Conservation (phyloP, 2,113 vertebrate species). For the Semicossyphus pulcher region DNA sequence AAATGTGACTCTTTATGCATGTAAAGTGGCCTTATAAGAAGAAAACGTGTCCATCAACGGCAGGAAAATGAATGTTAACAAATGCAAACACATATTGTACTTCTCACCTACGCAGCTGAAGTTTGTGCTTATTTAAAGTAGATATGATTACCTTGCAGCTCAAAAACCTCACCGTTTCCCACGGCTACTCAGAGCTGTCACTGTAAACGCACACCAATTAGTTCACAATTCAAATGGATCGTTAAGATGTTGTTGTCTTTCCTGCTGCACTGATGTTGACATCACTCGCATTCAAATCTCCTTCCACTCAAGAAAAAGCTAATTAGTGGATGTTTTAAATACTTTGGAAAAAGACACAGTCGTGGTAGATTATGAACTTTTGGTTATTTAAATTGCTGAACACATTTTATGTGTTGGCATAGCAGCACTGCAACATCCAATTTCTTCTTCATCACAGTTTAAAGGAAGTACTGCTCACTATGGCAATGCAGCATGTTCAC, state of each 20-base stretch:
- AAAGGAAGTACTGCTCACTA: background rate
- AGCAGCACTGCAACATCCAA: background rate
- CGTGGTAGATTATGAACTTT: background rate
- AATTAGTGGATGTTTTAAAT: conserved; percentile 3
- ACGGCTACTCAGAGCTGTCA: conserved; percentile 32
- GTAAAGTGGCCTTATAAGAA: background rate
- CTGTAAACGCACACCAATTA: conserved; percentile 24
- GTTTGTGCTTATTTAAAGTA: conserved; percentile 37
- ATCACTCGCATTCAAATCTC: conserved; percentile 7
- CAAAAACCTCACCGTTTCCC: background rate
- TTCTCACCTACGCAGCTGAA: conserved; percentile 24
- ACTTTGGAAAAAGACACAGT: background rate
- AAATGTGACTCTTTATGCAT: conserved; percentile 1
- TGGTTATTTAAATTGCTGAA: too few relatives aligned
- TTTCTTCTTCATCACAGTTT: background rate
- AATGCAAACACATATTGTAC: conserved; percentile 34
- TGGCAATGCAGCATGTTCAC: background rate
- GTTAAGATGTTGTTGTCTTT: conserved; percentile 43
- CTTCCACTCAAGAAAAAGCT: background rate
- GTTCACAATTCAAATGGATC: conserved; percentile 29
- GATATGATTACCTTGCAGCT: conserved; percentile 39
- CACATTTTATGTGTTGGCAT: background rate
- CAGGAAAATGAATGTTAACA: conserved; percentile 29
- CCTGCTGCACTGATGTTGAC: conserved; percentile 11
- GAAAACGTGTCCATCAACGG: conserved; percentile 25